Evolutionary conservation across 2,888 invertebrate species (phyloP), one percentile per base, ranked within the genome.

Genomic region (Amaurobius ferox): DNA sequence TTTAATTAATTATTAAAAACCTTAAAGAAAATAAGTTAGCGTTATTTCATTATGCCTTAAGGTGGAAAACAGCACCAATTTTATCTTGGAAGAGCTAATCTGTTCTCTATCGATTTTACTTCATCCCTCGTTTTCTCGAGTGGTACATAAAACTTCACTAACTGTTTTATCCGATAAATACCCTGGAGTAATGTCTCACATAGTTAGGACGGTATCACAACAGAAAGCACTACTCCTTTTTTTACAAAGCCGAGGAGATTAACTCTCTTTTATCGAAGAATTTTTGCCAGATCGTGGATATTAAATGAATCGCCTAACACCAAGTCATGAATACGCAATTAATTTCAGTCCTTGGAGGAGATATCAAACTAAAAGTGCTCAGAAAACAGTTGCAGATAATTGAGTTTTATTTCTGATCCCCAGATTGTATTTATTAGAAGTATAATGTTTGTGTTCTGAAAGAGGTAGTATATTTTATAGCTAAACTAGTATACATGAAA

Each of bases 91-190:
- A 55, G 55, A 55, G 23, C 55, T 55, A 55, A 55, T 55, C 55
- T 55, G 23, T 55, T 55, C 55, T 23, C 6, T 55, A 55, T 55
- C 11, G 55, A 55, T 55, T 55, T 35, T 7, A 6, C 19, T 2
- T 55, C 19, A 23, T 23, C 16, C 11, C 16, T 44, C 16, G 11
- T 16, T 44, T 16, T 16, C n/a, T 16, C 16, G 13, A 23, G 55
- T 16, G 5, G 55, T 55, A 23, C 55, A 55, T 19, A 55, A 23
- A 55, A 55, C 55, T 55, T 55, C 55, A 55, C 55, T 55, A 55
- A 55, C 55, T n/a, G 55, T 55, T 55, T 55, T 55, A 55, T 55
- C 55, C 23, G 55, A 55, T 55, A 55, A 55, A 55, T 55, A 23
- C 55, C 55, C 23, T 6, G 23, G 23, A 23, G 55, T n/a, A 55